Percentiles rank a stretch among this genome's conserved stretches.
These are phyloP conservation scores for Caiman crocodilus DNA, from an alignment of 2,797 vertebrate genomes.

Conservation along the genomic window DNA sequence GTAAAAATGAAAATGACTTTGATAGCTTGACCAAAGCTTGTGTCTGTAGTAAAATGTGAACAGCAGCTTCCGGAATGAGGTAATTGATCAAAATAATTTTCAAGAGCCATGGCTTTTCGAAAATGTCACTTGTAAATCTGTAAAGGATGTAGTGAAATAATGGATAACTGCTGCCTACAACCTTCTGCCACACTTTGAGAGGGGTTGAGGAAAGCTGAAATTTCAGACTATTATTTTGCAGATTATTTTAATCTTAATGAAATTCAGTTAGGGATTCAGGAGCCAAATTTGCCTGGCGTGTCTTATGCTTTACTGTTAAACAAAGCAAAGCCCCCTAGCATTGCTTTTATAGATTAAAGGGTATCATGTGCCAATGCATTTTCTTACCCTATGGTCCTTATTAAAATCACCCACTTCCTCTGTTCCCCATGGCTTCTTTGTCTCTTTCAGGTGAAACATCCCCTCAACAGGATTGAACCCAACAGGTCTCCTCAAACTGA, in stretches of 20 bases:
- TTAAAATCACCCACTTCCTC: background rate
- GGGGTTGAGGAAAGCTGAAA: background rate
- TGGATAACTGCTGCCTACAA: conserved; percentile 3
- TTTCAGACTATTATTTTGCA: background rate
- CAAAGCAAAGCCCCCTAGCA: background rate
- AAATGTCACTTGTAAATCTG: conserved; percentile 28
- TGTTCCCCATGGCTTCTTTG: background rate
- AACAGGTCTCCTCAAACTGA: background rate
- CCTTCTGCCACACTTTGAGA: background rate
- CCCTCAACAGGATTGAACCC: background rate
- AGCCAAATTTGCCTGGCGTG: background rate
- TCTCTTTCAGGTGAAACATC: background rate
- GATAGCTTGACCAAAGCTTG: conserved; percentile 57
- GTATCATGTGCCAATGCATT: background rate
- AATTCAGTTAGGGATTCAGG: background rate
- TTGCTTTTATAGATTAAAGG: background rate
- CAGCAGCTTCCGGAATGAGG: conserved; percentile 48
- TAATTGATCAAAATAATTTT: conserved; percentile 51
- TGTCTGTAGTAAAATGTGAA: conserved; percentile 15
- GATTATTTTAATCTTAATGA: background rate
- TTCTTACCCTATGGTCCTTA: background rate
- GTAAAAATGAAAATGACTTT: conserved; percentile 58
- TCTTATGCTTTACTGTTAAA: background rate
- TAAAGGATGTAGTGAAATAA: conserved; percentile 26
- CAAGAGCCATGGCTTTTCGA: conserved; percentile 27